phyloP scores from a whole-genome alignment of 2,888 invertebrate genomes.

The Creontiades dilutus region DNA sequence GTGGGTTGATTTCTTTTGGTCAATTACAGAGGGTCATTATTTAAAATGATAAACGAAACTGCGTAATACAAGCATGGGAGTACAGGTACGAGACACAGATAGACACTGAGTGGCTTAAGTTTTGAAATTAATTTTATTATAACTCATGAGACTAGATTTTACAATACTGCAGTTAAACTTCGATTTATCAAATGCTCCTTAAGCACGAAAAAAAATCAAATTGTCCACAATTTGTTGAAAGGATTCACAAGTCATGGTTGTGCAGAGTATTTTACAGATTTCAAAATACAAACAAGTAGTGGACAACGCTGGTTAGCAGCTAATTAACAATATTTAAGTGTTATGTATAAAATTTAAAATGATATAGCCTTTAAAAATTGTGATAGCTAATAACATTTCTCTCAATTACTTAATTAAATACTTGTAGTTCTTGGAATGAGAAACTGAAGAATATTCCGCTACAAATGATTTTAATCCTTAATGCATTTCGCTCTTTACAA shows the following conservation, averaged over 20 bases:
- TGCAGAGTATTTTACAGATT: conserved; percentile 39
- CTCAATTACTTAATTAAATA: background rate
- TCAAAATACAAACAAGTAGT: conserved; percentile 3
- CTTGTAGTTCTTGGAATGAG: background rate
- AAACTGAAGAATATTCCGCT: conserved; percentile 7
- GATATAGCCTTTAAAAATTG: background rate
- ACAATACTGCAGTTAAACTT: conserved; percentile 7
- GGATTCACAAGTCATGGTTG: conserved; percentile 27
- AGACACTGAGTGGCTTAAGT: too few relatives aligned
- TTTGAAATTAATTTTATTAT: conserved; percentile 15
- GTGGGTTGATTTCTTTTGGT: too few relatives aligned
- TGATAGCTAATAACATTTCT: background rate
- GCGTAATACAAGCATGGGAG: too few relatives aligned
- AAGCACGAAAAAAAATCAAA: conserved; percentile 1
- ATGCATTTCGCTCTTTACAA: conserved; percentile 15
- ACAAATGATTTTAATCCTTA: conserved; percentile 20
- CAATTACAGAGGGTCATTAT: too few relatives aligned
- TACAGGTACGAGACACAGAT: too few relatives aligned
- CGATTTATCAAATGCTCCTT: background rate
- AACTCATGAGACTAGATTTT: conserved; percentile 39
- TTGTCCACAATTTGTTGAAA: background rate
- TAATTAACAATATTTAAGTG: background rate
- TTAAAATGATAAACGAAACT: too few relatives aligned
- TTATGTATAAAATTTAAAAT: background rate
- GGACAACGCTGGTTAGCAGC: conserved; percentile 13